These are phyloP conservation scores for Rhadina sibilatrix DNA, from an alignment of 2,113 vertebrate genomes.

Conservation along the genomic window DNA sequence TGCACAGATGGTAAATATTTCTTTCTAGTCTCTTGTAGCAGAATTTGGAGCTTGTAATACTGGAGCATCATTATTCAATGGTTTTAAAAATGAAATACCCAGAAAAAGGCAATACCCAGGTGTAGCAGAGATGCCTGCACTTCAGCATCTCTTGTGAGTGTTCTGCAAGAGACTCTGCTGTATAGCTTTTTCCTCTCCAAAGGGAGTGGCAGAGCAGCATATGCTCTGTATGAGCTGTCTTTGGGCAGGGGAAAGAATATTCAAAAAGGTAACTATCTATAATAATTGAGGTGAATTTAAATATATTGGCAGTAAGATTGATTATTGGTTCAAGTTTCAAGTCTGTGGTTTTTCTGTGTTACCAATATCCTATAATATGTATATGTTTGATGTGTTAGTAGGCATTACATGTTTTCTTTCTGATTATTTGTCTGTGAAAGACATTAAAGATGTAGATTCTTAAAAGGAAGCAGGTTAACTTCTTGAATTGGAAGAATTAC, in stretches of 20 bases:
- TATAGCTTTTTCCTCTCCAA: not conserved
- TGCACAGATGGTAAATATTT: conserved; percentile 91
- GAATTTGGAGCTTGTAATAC: not conserved
- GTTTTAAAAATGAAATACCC: not conserved
- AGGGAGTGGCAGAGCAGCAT: conserved; percentile 25
- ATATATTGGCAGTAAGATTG: not conserved
- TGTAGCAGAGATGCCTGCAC: not conserved
- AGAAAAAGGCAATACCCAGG: not conserved
- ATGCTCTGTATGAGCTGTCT: not conserved
- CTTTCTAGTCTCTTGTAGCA: conserved; percentile 13
- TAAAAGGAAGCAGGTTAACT: not conserved
- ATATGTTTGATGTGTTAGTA: not conserved
- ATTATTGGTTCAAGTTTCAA: not conserved
- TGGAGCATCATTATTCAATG: not conserved
- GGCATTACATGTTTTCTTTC: not conserved
- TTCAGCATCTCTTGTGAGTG: not conserved
- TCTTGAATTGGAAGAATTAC: not conserved
- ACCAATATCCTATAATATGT: not conserved
- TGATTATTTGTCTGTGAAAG: not conserved
- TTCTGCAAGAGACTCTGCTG: not conserved
- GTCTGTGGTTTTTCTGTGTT: not conserved
- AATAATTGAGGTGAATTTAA: not conserved
- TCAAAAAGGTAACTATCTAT: not conserved
- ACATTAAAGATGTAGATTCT: not conserved
- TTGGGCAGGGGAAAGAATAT: not conserved